Base-by-base conservation (phyloP, 2,888 invertebrate genomes). In the Notodonta ziczac region DNA sequence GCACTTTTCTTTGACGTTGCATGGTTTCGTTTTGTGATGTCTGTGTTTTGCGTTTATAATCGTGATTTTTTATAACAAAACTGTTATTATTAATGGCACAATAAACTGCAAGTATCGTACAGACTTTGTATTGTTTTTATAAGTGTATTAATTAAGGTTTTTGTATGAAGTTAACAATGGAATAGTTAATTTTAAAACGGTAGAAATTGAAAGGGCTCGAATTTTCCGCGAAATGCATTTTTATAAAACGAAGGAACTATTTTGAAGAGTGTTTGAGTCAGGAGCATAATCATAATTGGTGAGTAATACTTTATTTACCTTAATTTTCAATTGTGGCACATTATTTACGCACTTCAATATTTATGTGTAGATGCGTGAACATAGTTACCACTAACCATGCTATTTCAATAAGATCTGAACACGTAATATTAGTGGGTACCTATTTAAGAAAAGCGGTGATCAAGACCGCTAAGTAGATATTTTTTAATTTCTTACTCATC, bases 1-100 rank as follows among this genome's bases (percentile, higher is more conserved):
- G 82, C 84, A 83, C 82, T 86, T 86, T 86, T 80, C 73, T 79
- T 84, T 83, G 82, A 82, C 82, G 85, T 85, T 83, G 85, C 81
- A 83, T 83, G 80, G 76, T 84, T 85, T 77, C 76, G 83, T 85
- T 84, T 82, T 79, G 77, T 81, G 81, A 71, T 82, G 74, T 77
- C 65, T 65, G 76, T 80, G 82, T 81, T 80, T 83, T 80, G 74
- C 76, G 78, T 76, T 78, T 78, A 79, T 75, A 75, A 80, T 79
- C 77, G 82, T 81, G 81, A 63, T 68, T 72, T 74, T 51, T 63
- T 69, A 69, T 74, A 70, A 70, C 69, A 76, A 74, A 76, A 70
- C 63, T 67, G 66, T 60, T 52, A 42, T 63, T 65, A 60, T 56
- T 59, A 60, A 8, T 35, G 42, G 10, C 54, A 65, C 35, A 56